Conservation (phyloP, 2,113 vertebrate genomes). For the Junco hyemalis region DNA sequence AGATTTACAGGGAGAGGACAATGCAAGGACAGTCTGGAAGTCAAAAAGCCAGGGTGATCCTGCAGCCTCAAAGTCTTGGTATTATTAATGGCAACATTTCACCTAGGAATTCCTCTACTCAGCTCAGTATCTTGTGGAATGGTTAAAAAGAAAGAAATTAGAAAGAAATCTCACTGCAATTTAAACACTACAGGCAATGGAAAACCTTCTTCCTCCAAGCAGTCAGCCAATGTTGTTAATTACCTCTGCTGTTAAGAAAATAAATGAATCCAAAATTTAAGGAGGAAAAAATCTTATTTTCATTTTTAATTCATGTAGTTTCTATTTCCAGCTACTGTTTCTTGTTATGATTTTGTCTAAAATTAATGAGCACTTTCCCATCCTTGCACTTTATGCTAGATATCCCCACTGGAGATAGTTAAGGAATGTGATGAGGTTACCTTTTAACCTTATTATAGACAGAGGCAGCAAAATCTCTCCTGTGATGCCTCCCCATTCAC, state of each 20-base stretch:
- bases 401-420: background rate
- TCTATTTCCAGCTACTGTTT: background rate
- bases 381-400: background rate
- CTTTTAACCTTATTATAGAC: conserved; percentile 36
- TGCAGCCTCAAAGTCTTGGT: background rate
- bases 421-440: background rate
- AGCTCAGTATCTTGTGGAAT: background rate
- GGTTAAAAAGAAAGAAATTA: background rate
- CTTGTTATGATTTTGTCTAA: background rate
- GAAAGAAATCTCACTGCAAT: background rate
- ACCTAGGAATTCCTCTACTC: background rate
- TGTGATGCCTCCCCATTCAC: background rate
- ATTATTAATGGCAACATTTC: background rate
- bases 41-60: background rate
- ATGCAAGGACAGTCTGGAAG: background rate
- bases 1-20: background rate
- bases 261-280: background rate
- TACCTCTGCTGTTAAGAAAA: background rate
- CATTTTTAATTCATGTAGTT: background rate
- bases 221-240: background rate
- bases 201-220: background rate
- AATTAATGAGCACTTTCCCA: conserved; percentile 1
- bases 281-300: background rate
- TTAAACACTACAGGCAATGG: background rate
- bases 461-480: background rate